Percentiles rank a stretch among this genome's conserved stretches.
phyloP scores from a whole-genome alignment of 1,140 invertebrate species.

The Atta cephalotes region DNA sequence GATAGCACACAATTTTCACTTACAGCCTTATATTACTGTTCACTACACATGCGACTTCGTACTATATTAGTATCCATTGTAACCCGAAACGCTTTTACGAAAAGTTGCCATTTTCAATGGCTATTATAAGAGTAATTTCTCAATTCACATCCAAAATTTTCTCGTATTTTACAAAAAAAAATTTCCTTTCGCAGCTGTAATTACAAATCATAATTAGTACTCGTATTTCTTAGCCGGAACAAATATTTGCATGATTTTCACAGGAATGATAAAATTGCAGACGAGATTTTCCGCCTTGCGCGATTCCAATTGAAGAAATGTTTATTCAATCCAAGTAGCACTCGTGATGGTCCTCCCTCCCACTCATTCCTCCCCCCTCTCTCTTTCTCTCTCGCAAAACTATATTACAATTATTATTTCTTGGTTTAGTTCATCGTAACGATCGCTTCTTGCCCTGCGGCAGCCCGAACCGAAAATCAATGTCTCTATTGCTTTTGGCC shows the following conservation, averaged over 20 bases:
- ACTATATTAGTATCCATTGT: not conserved
- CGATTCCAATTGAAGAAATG: slow-evolving; percentile 24
- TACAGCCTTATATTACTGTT: slow-evolving; percentile 12
- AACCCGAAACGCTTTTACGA: slow-evolving; percentile 22
- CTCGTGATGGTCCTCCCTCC: not conserved
- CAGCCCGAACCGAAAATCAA: slow-evolving; percentile 38
- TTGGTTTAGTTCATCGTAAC: slow-evolving; percentile 31
- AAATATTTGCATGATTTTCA: slow-evolving; percentile 38
- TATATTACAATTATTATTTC: slow-evolving; percentile 50
- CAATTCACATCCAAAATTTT: slow-evolving; percentile 7
- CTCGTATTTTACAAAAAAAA: slow-evolving; percentile 3
- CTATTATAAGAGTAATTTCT: not conserved
- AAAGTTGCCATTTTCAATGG: slow-evolving; percentile 8
- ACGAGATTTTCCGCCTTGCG: slow-evolving; percentile 1
- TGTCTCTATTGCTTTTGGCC: slow-evolving; percentile 55
- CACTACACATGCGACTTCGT: not conserved
- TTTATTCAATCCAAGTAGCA: slow-evolving; percentile 23
- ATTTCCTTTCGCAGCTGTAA: not conserved
- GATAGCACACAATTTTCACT: slow-evolving; percentile 36
- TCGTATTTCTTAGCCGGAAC: not conserved
- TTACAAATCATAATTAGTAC: slow-evolving; percentile 48
- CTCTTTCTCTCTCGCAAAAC: not conserved
- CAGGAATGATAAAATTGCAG: slow-evolving; percentile 20
- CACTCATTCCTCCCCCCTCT: not conserved
- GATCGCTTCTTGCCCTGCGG: slow-evolving; percentile 15